These are phyloP conservation scores for Lathronympha strigana DNA, from an alignment of 2,888 invertebrate genomes.

Conservation along the genomic window DNA sequence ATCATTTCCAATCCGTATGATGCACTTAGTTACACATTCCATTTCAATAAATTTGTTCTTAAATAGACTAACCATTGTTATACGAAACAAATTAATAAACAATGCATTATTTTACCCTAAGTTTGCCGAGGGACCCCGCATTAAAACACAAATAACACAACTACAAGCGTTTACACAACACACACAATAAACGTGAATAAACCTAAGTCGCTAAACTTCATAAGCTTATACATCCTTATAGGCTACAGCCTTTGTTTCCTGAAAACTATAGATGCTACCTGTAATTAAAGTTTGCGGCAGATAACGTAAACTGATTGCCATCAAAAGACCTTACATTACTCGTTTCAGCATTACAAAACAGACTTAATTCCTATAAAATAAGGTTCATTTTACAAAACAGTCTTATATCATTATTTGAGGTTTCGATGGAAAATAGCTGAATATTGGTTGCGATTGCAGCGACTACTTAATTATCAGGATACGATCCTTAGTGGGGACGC, in stretches of 20 bases:
- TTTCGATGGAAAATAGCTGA: background rate
- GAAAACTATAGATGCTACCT: slow-evolving; percentile 43
- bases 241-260: slow-evolving; percentile 15
- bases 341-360: background rate
- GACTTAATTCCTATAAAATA: background rate
- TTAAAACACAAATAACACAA: background rate
- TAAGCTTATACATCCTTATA: slow-evolving; percentile 13
- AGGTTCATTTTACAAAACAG: background rate
- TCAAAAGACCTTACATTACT: background rate
- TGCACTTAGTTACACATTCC: background rate
- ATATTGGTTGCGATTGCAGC: slow-evolving; percentile 66
- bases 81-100: background rate
- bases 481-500: slow-evolving; percentile 38
- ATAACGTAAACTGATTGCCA: slow-evolving; percentile 52
- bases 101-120: background rate
- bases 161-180: too few species aligned
- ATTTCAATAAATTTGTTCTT: too few species aligned
- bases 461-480: slow-evolving; percentile 69
- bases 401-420: background rate
- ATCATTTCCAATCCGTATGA: background rate
- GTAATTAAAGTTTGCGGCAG: slow-evolving; percentile 70
- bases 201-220: background rate
- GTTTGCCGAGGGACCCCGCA: background rate
- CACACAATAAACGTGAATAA: slow-evolving; percentile 1
- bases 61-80: background rate